phyloP scores from a whole-genome alignment of 2,888 invertebrate species.

The Deroplatys truncata region DNA sequence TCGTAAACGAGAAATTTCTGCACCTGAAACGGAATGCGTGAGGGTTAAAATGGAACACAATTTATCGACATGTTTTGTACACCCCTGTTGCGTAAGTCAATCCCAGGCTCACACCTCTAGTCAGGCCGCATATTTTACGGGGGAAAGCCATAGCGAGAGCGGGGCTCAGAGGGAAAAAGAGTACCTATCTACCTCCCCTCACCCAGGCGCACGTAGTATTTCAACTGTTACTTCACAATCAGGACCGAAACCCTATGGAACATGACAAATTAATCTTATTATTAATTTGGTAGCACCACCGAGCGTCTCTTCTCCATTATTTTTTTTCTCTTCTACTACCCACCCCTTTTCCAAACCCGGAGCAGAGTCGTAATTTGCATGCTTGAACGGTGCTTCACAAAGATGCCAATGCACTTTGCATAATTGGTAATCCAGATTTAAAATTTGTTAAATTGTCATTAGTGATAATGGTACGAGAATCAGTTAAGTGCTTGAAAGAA shows the following conservation, averaged over 20 bases:
- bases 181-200: background rate
- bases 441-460: background rate
- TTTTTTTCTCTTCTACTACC: background rate
- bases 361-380: background rate
- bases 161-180: background rate
- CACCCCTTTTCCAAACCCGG: background rate
- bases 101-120: slow-evolving; percentile 7
- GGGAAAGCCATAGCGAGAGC: background rate
- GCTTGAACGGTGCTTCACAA: background rate
- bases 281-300: background rate
- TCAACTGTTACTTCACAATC: background rate
- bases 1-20: no score
- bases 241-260: background rate
- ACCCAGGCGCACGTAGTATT: background rate
- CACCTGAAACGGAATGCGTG: no score
- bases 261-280: background rate
- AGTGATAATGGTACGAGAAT: background rate
- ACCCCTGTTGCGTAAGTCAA: background rate
- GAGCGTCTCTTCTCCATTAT: background rate
- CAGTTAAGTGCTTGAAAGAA: background rate
- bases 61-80: background rate
- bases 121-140: slow-evolving; percentile 10
- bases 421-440: background rate
- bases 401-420: background rate
- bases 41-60: background rate